Percentiles rank a stretch among this genome's conserved stretches.
phyloP scores from a whole-genome alignment of 2,113 vertebrate genomes.

The Carlito syrichta region DNA sequence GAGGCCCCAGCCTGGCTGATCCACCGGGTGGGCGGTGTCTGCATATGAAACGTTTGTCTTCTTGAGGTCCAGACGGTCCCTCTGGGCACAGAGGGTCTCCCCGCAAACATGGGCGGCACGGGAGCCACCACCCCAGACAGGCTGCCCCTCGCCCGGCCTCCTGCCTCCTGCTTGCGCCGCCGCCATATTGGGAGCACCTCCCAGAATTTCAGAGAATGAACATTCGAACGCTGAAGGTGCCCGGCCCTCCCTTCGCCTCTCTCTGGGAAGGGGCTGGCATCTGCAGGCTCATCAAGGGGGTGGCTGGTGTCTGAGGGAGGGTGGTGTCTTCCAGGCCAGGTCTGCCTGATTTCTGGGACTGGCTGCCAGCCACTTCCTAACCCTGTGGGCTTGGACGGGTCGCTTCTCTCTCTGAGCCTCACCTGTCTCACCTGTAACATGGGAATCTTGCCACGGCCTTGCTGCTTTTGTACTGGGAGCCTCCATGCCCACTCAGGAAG shows the following conservation, averaged over 20 bases:
- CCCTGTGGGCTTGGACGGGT: background rate
- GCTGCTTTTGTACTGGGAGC: accelerated
- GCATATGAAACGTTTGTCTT: background rate
- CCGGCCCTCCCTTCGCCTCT: background rate
- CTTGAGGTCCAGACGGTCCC: background rate
- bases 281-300: background rate
- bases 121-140: background rate
- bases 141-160: background rate
- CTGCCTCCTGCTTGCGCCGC: background rate
- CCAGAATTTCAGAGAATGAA: background rate
- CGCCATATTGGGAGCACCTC: background rate
- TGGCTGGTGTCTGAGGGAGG: background rate
- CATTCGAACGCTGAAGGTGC: background rate
- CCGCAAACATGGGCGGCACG: background rate
- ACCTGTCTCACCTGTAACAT: background rate
- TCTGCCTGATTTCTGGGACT: background rate
- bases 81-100: background rate
- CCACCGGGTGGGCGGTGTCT: background rate
- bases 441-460: accelerated
- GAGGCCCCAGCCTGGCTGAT: background rate
- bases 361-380: background rate
- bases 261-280: background rate
- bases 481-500: too few relatives aligned
- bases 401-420: background rate
- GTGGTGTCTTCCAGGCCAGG: background rate